Evolutionary conservation across 2,113 vertebrate species (phyloP).

Genomic region (Leptosomus discolor): DNA sequence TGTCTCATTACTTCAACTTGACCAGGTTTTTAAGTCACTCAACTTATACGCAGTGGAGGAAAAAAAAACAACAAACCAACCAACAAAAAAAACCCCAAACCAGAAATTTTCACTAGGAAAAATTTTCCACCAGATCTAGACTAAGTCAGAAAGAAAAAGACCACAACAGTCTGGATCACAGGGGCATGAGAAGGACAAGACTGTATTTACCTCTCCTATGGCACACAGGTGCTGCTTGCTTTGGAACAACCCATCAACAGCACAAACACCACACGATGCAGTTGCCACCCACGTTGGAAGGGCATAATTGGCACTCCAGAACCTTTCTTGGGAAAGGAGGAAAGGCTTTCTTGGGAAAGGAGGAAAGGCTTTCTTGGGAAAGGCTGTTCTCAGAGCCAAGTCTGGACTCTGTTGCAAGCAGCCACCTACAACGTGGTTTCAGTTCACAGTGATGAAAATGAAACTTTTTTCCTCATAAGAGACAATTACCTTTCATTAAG

Average conservation of each 20-base stretch:
- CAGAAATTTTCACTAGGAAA: neutral
- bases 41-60: neutral
- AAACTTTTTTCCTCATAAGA: neutral
- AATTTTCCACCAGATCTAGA: neutral
- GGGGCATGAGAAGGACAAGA: neutral
- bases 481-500: neutral
- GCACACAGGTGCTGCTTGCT: neutral
- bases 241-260: neutral
- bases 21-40: neutral
- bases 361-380: too few species aligned
- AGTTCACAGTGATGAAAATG: neutral
- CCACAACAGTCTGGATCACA: neutral
- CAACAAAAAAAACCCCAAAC: neutral
- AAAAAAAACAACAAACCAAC: too few species aligned
- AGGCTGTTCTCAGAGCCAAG: neutral
- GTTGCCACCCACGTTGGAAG: neutral
- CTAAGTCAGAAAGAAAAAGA: neutral
- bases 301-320: neutral
- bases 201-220: neutral
- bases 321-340: neutral
- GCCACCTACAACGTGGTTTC: neutral
- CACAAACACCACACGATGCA: neutral
- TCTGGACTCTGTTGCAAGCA: neutral
- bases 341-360: neutral
- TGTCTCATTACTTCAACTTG: neutral